phyloP scores from a whole-genome alignment of 2,888 invertebrate species.

The Drosophila fungiperda region DNA sequence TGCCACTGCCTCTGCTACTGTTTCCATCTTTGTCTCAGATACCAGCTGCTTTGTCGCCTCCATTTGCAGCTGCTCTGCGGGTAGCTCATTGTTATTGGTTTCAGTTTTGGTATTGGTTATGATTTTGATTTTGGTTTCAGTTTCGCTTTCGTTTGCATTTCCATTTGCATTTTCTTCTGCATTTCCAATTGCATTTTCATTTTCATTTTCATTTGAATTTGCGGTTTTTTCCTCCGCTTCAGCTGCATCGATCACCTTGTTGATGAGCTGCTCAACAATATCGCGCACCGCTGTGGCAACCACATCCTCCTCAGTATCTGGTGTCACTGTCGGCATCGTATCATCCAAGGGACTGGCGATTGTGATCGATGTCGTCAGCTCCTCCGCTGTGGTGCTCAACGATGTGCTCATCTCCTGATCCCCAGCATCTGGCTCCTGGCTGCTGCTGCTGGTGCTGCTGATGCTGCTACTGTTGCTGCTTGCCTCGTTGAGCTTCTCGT shows the following conservation, averaged over 20 bases:
- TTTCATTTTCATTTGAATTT: constrained; percentile 36
- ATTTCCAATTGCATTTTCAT: background rate
- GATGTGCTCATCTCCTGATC: constrained; percentile 68
- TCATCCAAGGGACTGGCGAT: constrained; percentile 58
- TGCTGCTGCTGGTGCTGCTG: constrained; percentile 44
- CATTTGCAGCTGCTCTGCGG: constrained; percentile 10
- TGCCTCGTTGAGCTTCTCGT: constrained; percentile 65
- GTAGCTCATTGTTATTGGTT: constrained; percentile 32
- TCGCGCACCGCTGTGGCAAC: constrained; percentile 77
- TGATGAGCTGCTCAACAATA: constrained; percentile 83
- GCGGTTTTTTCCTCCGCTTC: constrained; percentile 48
- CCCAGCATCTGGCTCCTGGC: constrained; percentile 1
- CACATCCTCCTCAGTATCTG: constrained; percentile 44
- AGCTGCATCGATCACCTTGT: constrained; percentile 78
- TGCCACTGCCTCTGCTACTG: background rate
- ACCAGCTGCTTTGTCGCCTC: constrained; percentile 13
- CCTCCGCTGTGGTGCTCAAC: constrained; percentile 65
- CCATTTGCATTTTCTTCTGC: background rate
- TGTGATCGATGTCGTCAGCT: constrained; percentile 62
- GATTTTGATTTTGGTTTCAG: constrained; percentile 1
- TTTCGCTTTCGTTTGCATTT: constrained; percentile 12
- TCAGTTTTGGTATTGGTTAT: constrained; percentile 5
- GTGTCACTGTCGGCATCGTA: constrained; percentile 3
- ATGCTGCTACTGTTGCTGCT: constrained; percentile 58
- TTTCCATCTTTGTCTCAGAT: background rate